Evolutionary conservation across 2,888 invertebrate genomes (phyloP), one percentile per base, ranked within the genome.

Genomic region (Mythimna impura): DNA sequence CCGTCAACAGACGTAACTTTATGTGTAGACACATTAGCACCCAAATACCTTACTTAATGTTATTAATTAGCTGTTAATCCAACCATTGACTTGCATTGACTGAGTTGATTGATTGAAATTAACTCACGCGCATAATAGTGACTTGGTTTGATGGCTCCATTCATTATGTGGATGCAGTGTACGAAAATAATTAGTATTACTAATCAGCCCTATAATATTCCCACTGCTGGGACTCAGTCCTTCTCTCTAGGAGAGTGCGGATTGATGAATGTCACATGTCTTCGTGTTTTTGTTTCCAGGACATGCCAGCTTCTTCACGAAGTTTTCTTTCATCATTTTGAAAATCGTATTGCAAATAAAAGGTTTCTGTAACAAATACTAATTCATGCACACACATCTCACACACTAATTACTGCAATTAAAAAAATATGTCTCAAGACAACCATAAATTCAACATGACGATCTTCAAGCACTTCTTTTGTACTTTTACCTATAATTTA

Each of bases 401-500:
- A 57, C 52, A 47, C 5, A 71, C 65, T 63, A 72, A 76, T 71
- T 65, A 73, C 22, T 61, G 8, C 43, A 61, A 60, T 57, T 50
- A 52, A 69, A 61, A 43, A 30, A 58, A 43, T n/a, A 62, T 55
- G 43, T 54, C 14, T 61, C 40, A 65, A 62, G 66, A 25, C 5
- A 52, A 30, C 36, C 3, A 60, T 70, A 50, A 67, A 75, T 66
- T 57, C 20, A 75, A 52, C 55, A 55, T 30, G 65, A 52, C 12
- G 7, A 58, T 61, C 67, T 20, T 66, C 61, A 54, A 58, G 47
- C 66, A 65, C 7, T 36, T 65, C 57, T 65, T 36, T 80, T 66
- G 58, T 68, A 3, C 22, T 22, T 7, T 5, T 25, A 55, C 55
- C n/a, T 7, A 50, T 50, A 50, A n/a, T 55, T 22, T 25, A 25